Evolutionary conservation across 2,113 vertebrate genomes (phyloP).

Genomic region (Poeciliopsis occidentalis): DNA sequence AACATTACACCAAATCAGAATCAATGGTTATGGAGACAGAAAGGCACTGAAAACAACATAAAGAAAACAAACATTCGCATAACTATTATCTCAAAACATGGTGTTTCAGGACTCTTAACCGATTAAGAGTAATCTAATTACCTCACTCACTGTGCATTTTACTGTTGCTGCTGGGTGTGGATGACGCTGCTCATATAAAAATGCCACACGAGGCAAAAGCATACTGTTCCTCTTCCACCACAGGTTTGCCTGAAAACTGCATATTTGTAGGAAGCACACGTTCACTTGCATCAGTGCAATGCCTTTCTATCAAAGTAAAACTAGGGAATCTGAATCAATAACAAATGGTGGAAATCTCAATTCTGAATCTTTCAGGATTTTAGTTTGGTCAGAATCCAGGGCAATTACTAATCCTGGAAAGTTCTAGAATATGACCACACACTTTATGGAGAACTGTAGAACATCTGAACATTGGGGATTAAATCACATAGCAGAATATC

Average conservation of each 20-base stretch:
- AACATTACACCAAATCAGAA: neutral
- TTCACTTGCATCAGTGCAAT: neutral
- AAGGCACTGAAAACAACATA: neutral
- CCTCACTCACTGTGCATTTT: neutral
- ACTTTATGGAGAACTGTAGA: neutral
- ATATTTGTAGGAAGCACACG: neutral
- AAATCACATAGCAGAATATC: neutral
- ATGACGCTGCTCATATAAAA: neutral
- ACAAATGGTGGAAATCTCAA: neutral
- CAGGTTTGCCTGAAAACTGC: neutral
- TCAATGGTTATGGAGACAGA: neutral
- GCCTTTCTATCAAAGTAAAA: neutral
- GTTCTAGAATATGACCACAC: neutral
- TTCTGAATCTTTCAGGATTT: neutral
- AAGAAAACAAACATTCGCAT: too few relatives aligned
- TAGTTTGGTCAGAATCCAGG: neutral
- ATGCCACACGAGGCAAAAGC: neutral
- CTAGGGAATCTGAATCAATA: neutral
- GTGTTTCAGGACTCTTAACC: neutral
- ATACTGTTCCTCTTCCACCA: neutral
- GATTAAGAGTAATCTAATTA: slow-evolving; percentile 1
- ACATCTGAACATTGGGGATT: neutral
- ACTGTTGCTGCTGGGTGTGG: neutral
- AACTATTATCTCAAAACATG: neutral
- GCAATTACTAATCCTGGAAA: neutral